Evolutionary conservation across 1,140 invertebrate genomes (phyloP), one percentile per base, ranked within the genome.

Genomic region (Drosophila kurseongensis): DNA sequence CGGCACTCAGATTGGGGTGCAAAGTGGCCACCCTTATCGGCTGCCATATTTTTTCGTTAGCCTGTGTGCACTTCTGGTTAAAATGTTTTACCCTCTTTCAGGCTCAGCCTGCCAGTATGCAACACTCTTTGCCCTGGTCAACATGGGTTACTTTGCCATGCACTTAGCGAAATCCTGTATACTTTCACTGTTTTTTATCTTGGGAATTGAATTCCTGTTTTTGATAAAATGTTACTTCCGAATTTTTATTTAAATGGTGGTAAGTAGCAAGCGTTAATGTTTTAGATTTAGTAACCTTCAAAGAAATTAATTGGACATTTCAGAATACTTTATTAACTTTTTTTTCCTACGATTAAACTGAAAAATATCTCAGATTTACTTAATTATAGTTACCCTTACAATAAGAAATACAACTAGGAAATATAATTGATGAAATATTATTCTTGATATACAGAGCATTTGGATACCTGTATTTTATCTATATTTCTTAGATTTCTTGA

Each of bases 31-130:
- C 36, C 36, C 54, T 18, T 76, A 41, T 66, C 47, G 58, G 35
- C 45, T 66, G 50, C 61, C 54, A 62, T 52, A 63, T 45, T 52
- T 57, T 51, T 62, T 52, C 45, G 65, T 48, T 65, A 61, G 48
- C 45, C 55, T 42, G 56, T 44, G 48, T 65, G 56, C 60, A 71
- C 61, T 67, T 63, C 67, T 50, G 54, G 54, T 55, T 80, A 63
- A 73, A 80, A 73, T 65, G 55, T 68, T 80, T 80, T 77, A 73
- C 59, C 54, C 27, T 48, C 66, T 61, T 47, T 23, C 38, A 42
- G 45, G 48, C 44, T 57, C 42, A 45, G 40, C 47, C 50, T 10
- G 14, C 14, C 23, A 45, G 71, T 42, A 62, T 80, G 67, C 76
- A 74, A 80, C 81, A 78, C 50, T 79, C 71, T 72, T 68, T 63